A percentile compares a stretch with the other conserved stretches of the same genome.
phyloP scores from a whole-genome alignment of 2,888 invertebrate species.

The Campaea margaritaria region DNA sequence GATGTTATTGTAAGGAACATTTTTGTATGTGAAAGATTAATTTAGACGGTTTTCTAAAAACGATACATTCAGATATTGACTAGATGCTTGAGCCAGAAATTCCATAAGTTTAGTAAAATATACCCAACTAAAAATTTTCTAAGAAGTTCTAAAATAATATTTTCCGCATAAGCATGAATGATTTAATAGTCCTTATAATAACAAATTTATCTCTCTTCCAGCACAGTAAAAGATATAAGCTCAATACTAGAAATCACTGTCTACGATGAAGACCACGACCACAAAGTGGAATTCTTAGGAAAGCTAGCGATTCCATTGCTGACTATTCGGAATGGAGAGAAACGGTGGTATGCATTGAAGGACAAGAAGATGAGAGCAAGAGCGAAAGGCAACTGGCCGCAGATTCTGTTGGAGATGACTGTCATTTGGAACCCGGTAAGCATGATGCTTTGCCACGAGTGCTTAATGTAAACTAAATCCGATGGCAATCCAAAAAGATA shows the following conservation, averaged over 20 bases:
- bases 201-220: slow-evolving; percentile 60
- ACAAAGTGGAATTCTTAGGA: slow-evolving; percentile 98
- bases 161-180: no score
- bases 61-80: no score
- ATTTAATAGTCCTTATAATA: no score
- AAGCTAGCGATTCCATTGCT: slow-evolving; percentile 95
- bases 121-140: no score
- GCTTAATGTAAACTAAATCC: no score
- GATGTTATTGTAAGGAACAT: background rate
- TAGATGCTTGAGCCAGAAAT: no score
- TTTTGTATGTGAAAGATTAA: no score
- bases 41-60: no score
- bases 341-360: slow-evolving; percentile 98
- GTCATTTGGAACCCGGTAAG: slow-evolving; percentile 96
- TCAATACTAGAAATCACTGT: slow-evolving; percentile 97
- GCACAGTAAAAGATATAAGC: slow-evolving; percentile 98
- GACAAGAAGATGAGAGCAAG: slow-evolving; percentile 96
- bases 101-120: no score
- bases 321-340: slow-evolving; percentile 94
- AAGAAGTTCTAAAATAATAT: background rate
- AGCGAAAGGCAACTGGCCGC: slow-evolving; percentile 96
- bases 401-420: slow-evolving; percentile 95
- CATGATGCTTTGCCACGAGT: slow-evolving; percentile 15
- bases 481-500: no score
- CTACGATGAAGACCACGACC: slow-evolving; percentile 98